These are phyloP conservation scores for Oryzaephilus surinamensis DNA, from an alignment of 1,140 invertebrate genomes.

Conservation along the genomic window DNA sequence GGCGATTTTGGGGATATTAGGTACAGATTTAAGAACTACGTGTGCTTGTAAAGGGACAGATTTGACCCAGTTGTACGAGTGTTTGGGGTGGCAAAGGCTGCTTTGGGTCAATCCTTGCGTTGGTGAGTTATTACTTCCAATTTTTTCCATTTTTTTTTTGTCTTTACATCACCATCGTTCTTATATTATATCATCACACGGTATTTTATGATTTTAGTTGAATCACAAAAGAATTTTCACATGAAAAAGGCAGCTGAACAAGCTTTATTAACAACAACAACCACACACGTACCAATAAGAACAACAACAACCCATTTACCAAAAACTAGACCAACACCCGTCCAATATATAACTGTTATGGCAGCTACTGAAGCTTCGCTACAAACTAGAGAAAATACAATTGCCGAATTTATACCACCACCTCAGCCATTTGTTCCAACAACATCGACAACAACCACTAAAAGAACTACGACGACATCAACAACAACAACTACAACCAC, in stretches of 20 bases:
- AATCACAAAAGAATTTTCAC: slow-evolving; percentile 81
- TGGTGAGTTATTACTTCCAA: slow-evolving; percentile 50
- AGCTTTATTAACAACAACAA: slow-evolving; percentile 36
- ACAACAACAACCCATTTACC: slow-evolving; percentile 23
- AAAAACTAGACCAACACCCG: slow-evolving; percentile 14
- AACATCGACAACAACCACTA: slow-evolving; percentile 33
- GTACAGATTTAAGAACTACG: slow-evolving; percentile 69
- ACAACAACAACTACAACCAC: slow-evolving; percentile 44
- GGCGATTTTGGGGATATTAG: slow-evolving; percentile 74
- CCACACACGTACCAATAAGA: slow-evolving; percentile 34
- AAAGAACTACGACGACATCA: slow-evolving; percentile 40
- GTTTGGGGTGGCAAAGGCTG: slow-evolving; percentile 79
- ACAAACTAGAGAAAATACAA: slow-evolving; percentile 23
- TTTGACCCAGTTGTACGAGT: slow-evolving; percentile 70
- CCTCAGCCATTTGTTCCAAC: slow-evolving; percentile 29
- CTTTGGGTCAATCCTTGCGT: slow-evolving; percentile 87
- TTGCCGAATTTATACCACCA: slow-evolving; percentile 28
- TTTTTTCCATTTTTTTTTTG: not conserved
- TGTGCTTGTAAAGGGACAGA: slow-evolving; percentile 79
- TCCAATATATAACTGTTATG: slow-evolving; percentile 21
- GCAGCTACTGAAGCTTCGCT: slow-evolving; percentile 25
- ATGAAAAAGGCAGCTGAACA: slow-evolving; percentile 47
- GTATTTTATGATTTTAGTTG: slow-evolving; percentile 50
- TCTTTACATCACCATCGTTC: too few species aligned
- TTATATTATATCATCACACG: too few species aligned